Evolutionary conservation across 2,113 vertebrate species (phyloP).

Genomic region (Nanger granti): DNA sequence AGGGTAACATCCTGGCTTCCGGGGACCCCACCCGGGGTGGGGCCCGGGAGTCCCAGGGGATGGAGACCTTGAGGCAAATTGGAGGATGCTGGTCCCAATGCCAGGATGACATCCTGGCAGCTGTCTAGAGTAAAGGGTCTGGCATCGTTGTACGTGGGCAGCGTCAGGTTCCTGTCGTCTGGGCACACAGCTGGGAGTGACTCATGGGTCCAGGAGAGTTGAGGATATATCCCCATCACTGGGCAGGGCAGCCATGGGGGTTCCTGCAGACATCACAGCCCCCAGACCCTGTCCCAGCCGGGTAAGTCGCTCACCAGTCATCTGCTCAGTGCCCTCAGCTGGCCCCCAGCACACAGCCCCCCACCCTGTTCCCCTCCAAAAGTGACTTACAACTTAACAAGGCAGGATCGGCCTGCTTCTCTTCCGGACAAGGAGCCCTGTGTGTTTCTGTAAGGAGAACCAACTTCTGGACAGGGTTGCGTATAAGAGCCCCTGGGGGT

Average conservation of each 20-base stretch:
- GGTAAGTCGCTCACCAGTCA: background rate
- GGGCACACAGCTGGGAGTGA: background rate
- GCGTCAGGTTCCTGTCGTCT: rapidly evolving
- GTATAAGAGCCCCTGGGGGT: conserved; percentile 74
- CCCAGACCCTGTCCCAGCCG: rapidly evolving
- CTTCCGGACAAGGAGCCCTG: conserved; percentile 58
- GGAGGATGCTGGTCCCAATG: background rate
- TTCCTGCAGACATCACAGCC: rapidly evolving
- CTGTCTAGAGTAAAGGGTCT: rapidly evolving
- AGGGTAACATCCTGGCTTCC: background rate
- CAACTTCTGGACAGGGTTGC: conserved; percentile 78
- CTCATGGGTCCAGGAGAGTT: background rate
- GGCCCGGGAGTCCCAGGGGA: background rate
- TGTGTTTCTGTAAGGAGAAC: conserved; percentile 64
- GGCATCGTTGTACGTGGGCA: background rate
- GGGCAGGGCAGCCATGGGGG: background rate
- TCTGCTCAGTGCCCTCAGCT: background rate
- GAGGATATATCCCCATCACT: rapidly evolving
- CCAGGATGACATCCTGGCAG: background rate
- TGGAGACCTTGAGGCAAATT: background rate
- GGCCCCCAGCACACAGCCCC: background rate
- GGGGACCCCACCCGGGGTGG: background rate
- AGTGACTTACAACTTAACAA: conserved; percentile 66
- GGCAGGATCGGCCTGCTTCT: conserved; percentile 69
- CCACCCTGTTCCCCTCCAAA: background rate